A percentile compares a stretch with the other conserved stretches of the same genome.
phyloP scores from a whole-genome alignment of 2,797 vertebrate species.

The Macropus fuliginosus region DNA sequence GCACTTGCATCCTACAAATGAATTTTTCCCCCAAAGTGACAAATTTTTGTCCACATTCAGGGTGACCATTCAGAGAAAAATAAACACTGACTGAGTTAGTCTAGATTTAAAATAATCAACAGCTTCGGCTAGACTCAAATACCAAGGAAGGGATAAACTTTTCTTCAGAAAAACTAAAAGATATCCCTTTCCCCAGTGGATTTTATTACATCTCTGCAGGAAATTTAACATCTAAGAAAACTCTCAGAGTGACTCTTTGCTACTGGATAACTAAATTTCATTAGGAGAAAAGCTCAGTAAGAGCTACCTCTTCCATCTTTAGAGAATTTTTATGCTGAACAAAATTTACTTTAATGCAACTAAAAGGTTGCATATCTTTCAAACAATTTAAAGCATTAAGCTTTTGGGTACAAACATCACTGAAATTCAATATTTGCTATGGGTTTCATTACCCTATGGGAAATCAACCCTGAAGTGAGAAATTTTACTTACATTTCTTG shows the following conservation, averaged over 20 bases:
- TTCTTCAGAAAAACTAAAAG: not conserved
- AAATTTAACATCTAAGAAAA: not conserved
- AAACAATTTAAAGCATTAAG: not conserved
- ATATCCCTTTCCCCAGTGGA: not conserved
- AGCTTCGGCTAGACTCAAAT: not conserved
- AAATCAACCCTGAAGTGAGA: not conserved
- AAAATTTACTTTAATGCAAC: not conserved
- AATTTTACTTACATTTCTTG: not conserved
- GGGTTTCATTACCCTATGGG: not conserved
- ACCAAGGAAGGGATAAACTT: not conserved
- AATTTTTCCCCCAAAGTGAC: not conserved
- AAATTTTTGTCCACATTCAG: not conserved
- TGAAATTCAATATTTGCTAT: not conserved
- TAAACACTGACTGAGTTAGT: not conserved
- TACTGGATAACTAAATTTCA: constrained; percentile 5
- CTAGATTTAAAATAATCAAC: not conserved
- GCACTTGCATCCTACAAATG: not conserved
- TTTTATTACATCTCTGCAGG: not conserved
- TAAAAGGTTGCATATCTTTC: not conserved
- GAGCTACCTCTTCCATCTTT: not conserved
- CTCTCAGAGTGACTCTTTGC: not conserved
- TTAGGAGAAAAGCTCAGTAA: not conserved
- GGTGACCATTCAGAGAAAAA: constrained; percentile 29
- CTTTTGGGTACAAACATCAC: not conserved
- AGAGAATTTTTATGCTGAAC: constrained; percentile 1